Base-by-base conservation (phyloP, 2,113 vertebrate genomes). In the Tachysurus vachellii region DNA sequence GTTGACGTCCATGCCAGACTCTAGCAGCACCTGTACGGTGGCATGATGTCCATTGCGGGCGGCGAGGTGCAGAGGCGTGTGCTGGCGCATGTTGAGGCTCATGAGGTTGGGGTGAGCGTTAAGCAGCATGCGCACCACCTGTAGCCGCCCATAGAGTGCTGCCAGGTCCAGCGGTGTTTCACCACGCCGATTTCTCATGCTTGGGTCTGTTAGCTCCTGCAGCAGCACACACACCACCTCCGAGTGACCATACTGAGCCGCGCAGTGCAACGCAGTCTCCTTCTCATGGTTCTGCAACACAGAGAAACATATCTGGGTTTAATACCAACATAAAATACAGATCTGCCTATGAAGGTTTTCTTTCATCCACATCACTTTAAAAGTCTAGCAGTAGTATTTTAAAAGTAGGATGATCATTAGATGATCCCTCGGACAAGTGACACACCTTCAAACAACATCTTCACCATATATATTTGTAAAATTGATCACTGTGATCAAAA, bases 1-100 rank as follows among this genome's bases (percentile, higher is more conserved):
- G 95, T 98, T 98, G 94, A 99, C 97, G 71, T 99, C 97, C 97
- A 99, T 99, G 90, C 97, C 97, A 19, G 97, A 96, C 73, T 99
- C 96, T 80, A 99, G 91, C 79, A 99, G 95, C 82, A 97, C 97
- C 92, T 96, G 96, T 0, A 97, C 96, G 0, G 97, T 96, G 57
- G 96, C 94, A 89, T 96, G 96, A 94, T 99, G 98, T 6, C 98
- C 98, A n/a, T 99, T 99, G 82, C 98, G 97, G 0, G 98, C 97
- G 1, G 98, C 98, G 42, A 99, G 96, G 93, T 99, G 98, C n/a
- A 99, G 94, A 1, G 98, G 97, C 0, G 98, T 98, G 91, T 99
- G 98, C 44, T 94, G 95, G 28, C 95, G 95, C 0, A 95, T 96
- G 83, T 96, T 96, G 88, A 96, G 96, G 92, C 94, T 96, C 97